Evolutionary conservation across 2,797 vertebrate genomes (phyloP), one percentile per base, ranked within the genome.

Genomic region (Eulemur coronatus): DNA sequence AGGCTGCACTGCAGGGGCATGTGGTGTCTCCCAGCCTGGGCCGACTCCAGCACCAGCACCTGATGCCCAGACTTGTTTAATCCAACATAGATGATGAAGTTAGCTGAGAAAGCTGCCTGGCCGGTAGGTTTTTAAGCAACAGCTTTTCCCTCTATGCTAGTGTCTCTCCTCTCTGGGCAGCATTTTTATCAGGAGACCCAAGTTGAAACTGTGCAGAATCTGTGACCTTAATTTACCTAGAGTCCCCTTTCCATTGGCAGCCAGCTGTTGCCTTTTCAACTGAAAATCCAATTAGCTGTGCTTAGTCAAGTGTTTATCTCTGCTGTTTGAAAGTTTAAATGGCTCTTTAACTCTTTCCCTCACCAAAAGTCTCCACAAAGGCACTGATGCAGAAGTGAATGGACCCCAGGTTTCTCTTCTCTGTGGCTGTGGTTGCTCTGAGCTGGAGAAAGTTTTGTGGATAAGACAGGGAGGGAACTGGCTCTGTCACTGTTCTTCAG

Each of bases 231-330:
- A 28, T 24, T 87, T 70, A 26, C 75, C 67, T 15, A 26, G 33
- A 38, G 12, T 33, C 50, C 55, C 94, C 43, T 41, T n/a, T 3
- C 55, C 55, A 43, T 13, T 14, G 0, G 4, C 13, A 24, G 26
- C 48, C 84, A 26, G 22, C n/a, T 24, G 70, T 48, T 65, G 63
- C 57, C 75, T 48, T 63, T 92, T 38, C 48, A 59, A 72, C 18
- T 59, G 86, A 84, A 95, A 94, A 96, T 63, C 86, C 86, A 96
- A 91, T 95, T 91, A 89, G 79, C 94, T n/a, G 55, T 85, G 94
- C 86, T 94, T n/a, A 91, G 89, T 80, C 81, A 59, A 95, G 89
- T 91, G 89, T 72, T 86, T 24, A 41, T 48, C 35, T 57, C 89
- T 5, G 75, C 81, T 41, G 11, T 65, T 5, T 5, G 78, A n/a